Evolutionary conservation across 2,797 vertebrate genomes (phyloP).

Genomic region (Brachymystax lenok): DNA sequence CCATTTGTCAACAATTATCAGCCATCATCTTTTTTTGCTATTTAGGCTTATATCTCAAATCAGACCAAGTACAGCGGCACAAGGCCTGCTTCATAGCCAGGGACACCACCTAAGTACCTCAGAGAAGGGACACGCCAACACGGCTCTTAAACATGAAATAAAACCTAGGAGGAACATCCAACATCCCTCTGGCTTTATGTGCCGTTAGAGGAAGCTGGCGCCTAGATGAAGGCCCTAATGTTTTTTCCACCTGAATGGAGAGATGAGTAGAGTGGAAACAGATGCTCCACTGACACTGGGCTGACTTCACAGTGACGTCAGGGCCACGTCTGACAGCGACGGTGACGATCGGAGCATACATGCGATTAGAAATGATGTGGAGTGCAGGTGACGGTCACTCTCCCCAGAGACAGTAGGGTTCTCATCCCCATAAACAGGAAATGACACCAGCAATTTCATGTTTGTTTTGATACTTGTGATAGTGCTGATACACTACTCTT

Average conservation of each 20-base stretch:
- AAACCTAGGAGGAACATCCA: neutral
- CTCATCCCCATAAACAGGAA: constrained; percentile 9
- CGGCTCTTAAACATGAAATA: neutral
- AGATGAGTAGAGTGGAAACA: neutral
- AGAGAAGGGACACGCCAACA: neutral
- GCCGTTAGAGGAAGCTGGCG: neutral
- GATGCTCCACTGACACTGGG: constrained; percentile 9
- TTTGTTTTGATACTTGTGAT: constrained; percentile 2
- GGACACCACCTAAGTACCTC: neutral
- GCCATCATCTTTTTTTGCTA: too few relatives aligned
- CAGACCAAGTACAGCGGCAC: neutral
- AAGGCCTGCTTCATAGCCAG: neutral
- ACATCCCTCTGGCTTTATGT: neutral
- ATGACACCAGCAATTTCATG: constrained; percentile 7
- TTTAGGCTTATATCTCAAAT: too few relatives aligned
- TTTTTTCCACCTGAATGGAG: neutral
- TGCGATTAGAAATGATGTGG: constrained; percentile 1
- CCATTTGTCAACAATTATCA: too few relatives aligned
- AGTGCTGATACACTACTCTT: neutral
- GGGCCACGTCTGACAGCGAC: neutral
- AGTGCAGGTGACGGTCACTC: neutral
- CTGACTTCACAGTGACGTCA: constrained; percentile 12
- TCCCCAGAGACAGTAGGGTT: neutral
- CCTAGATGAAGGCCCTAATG: neutral
- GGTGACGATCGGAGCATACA: constrained; percentile 17